Evolutionary conservation across 2,888 invertebrate species (phyloP).

Genomic region (Drosophila quinaria): DNA sequence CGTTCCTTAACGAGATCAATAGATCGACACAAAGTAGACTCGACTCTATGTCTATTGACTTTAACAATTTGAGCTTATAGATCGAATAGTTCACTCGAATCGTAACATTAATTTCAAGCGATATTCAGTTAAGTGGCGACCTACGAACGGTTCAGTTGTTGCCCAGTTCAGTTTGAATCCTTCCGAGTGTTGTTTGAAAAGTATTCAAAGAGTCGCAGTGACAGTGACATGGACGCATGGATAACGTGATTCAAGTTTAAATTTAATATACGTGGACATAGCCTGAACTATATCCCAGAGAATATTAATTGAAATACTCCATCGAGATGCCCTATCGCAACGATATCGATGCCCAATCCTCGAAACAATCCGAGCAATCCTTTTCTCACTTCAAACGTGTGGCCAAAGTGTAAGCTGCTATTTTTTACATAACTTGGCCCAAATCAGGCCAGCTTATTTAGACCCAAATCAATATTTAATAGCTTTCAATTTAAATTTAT

Average conservation of each 20-base stretch:
- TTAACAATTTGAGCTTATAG: conserved; percentile 52
- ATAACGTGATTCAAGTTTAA: conserved; percentile 53
- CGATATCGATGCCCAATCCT: conserved; percentile 74
- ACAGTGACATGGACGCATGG: conserved; percentile 60
- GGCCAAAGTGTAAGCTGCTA: conserved; percentile 84
- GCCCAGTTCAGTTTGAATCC: conserved; percentile 29
- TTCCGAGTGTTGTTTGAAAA: conserved; percentile 7
- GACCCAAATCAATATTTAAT: conserved; percentile 25
- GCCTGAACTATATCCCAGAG: conserved; percentile 36
- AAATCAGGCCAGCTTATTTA: conserved; percentile 38
- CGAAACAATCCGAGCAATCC: conserved; percentile 82
- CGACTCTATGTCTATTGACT: conserved; percentile 58
- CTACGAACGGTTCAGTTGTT: conserved; percentile 64
- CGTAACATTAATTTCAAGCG: conserved; percentile 40
- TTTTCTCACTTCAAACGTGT: conserved; percentile 81
- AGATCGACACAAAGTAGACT: conserved; percentile 45
- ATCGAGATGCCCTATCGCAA: conserved; percentile 74
- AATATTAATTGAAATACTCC: conserved; percentile 1
- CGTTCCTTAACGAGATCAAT: conserved; percentile 72
- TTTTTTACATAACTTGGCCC: conserved; percentile 44
- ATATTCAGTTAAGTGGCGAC: conserved; percentile 58
- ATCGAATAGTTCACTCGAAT: conserved; percentile 38
- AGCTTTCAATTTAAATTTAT: conserved; percentile 42
- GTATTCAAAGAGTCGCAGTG: conserved; percentile 19
- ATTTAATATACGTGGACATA: conserved; percentile 21